Evolutionary conservation across 2,888 invertebrate genomes (phyloP).

Genomic region (Aquatica leii): DNA sequence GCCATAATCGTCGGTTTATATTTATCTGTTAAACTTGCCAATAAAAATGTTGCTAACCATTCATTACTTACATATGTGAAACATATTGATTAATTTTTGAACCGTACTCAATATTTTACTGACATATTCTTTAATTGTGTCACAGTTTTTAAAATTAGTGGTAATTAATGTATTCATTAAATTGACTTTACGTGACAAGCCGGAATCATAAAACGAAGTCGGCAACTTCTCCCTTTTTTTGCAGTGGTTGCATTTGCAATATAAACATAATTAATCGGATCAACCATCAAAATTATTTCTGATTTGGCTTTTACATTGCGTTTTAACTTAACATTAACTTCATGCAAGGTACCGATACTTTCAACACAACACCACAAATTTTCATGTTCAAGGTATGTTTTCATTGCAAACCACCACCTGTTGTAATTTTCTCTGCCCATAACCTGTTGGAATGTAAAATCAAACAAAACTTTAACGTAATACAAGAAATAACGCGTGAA

Average conservation of each 20-base stretch:
- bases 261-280: slow-evolving; percentile 45
- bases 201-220: slow-evolving; percentile 47
- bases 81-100: slow-evolving; percentile 45
- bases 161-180: slow-evolving; percentile 44
- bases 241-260: slow-evolving; percentile 42
- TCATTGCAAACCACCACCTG: too few species aligned
- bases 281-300: slow-evolving; percentile 40
- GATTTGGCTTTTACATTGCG: slow-evolving; percentile 17
- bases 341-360: too few species aligned
- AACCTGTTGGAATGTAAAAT: too few species aligned
- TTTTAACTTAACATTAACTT: too few species aligned
- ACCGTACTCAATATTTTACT: slow-evolving; percentile 46
- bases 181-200: slow-evolving; percentile 46
- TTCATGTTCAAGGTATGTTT: too few species aligned
- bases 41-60: slow-evolving; percentile 48
- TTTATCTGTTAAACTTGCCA: slow-evolving; percentile 47
- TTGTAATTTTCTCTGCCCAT: too few species aligned
- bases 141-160: slow-evolving; percentile 42
- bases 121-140: slow-evolving; percentile 47
- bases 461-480: too few species aligned
- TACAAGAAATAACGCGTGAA: too few species aligned
- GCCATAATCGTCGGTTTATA: slow-evolving; percentile 49
- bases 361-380: too few species aligned
- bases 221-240: slow-evolving; percentile 43
- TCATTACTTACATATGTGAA: slow-evolving; percentile 45